Conservation (phyloP, 2,113 vertebrate species). For the Myotis brandtii region DNA sequence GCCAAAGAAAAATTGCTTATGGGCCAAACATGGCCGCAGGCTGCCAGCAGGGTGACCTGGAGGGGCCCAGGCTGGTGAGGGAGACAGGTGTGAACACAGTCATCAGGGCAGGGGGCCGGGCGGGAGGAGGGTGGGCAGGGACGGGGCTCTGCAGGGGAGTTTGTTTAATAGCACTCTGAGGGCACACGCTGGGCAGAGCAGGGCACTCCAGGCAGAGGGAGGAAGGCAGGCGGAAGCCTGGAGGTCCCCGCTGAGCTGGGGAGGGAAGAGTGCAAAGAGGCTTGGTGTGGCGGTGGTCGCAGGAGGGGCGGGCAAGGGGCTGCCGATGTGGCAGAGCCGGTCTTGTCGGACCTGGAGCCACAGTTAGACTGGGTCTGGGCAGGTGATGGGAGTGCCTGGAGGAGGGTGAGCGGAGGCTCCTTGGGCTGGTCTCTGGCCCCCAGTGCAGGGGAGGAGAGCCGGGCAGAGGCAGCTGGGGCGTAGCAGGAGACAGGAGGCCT, state of each 20-base stretch:
- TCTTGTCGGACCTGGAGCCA: background rate
- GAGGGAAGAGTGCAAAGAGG: background rate
- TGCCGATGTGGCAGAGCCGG: background rate
- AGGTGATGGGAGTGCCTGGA: rapidly evolving
- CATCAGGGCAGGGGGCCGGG: background rate
- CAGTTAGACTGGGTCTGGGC: background rate
- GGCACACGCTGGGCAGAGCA: background rate
- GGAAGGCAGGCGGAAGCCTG: background rate
- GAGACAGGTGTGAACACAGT: background rate
- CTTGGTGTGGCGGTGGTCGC: rapidly evolving
- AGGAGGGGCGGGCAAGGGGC: rapidly evolving
- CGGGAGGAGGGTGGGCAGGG: rapidly evolving
- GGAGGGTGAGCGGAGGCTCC: background rate
- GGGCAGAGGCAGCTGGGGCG: rapidly evolving
- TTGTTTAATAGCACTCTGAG: background rate
- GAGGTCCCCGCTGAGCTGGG: background rate
- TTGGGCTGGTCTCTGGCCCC: background rate
- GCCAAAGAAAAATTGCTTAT: background rate
- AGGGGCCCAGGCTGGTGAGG: background rate
- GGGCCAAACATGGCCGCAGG: background rate
- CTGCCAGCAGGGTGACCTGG: background rate
- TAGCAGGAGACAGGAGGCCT: background rate
- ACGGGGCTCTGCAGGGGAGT: rapidly evolving
- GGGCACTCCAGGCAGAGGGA: background rate
- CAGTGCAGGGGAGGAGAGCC: background rate